Evolutionary conservation across 1,140 invertebrate species (phyloP), one percentile per base, ranked within the genome.

Genomic region (Micrasema longulum): DNA sequence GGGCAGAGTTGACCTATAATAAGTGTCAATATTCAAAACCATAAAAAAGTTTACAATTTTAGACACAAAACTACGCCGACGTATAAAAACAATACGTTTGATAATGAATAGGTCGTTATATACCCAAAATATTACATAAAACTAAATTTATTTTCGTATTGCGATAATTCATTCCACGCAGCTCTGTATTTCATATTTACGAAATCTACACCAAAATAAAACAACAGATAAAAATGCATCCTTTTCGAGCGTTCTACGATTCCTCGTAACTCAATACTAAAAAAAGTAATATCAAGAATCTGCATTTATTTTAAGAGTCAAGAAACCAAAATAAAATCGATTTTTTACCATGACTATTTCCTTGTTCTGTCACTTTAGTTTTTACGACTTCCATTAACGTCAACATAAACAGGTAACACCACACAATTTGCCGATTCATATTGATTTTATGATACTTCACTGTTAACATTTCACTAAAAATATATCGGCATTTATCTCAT

Each of bases 271-370:
- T 47, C 14, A 48, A 65, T 43, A 35, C 45, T 11, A 50, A 48
- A 65, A 50, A 65, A 48, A 65, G 63, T 31, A 35, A 50, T 43
- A 48, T 65, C 23, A 35, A 43, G 23, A 26, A 31, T 48, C 23
- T 60, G 41, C 20, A 69, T 69, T 69, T 69, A 69, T 69, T 69
- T 69, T 53, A 62, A 45, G 67, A 69, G 55, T 57, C 67, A 38
- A 60, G 55, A 62, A 68, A 69, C 67, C 53, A 69, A 69, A 69
- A 69, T 69, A 71, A 71, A 71, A 71, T 71, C 69, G 69, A 71
- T 71, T 71, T 69, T 65, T 71, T 71, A 71, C 69, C 69, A 64
- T 71, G 69, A 71, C 69, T 71, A 57, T 65, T 71, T 71, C 69
- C 69, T 64, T 71, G 69, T 52, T 53, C 69, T 71, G 69, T 71